phyloP scores from a whole-genome alignment of 2,888 invertebrate species.

The Cordylochernes scorpioides region DNA sequence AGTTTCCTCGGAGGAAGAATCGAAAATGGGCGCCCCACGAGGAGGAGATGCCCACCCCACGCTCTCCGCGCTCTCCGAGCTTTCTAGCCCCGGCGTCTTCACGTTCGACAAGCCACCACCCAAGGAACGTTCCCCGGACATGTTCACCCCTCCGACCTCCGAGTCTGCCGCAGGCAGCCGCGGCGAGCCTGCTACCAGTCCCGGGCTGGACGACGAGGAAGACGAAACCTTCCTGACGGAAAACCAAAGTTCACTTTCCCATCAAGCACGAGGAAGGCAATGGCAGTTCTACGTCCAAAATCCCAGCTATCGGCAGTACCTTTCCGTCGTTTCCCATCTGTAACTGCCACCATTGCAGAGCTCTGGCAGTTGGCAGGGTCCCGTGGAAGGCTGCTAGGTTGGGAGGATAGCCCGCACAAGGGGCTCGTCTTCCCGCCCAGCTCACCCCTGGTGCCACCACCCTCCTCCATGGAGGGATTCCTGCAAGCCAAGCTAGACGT shows the following conservation, averaged over 20 bases:
- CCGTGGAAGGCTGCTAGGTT: no score
- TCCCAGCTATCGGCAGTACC: conserved; percentile 3
- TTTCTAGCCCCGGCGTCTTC: not conserved
- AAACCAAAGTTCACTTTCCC: no score
- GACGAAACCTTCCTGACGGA: conserved; percentile 1
- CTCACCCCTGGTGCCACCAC: no score
- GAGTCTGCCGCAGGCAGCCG: conserved; percentile 3
- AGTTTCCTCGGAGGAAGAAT: conserved; percentile 9
- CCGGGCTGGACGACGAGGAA: conserved; percentile 1
- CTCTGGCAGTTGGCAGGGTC: conserved; percentile 6
- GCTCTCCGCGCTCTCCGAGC: not conserved
- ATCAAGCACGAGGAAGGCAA: no score
- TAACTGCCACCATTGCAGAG: conserved; percentile 10
- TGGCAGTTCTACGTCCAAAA: conserved; percentile 5
- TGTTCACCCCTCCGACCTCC: conserved; percentile 6
- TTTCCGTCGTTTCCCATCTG: conserved; percentile 9
- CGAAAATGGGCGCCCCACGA: conserved; percentile 21
- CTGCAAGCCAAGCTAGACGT: no score
- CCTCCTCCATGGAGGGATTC: no score
- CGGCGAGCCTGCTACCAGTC: conserved; percentile 3
- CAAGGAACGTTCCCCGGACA: conserved; percentile 5
- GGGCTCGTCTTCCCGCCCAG: no score
- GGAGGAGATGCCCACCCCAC: not conserved
- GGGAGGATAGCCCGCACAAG: no score
- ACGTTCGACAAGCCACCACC: not conserved